A percentile compares a stretch with the other conserved stretches of the same genome.
phyloP scores from a whole-genome alignment of 2,888 invertebrate genomes.

The Chymomyza procnemis region DNA sequence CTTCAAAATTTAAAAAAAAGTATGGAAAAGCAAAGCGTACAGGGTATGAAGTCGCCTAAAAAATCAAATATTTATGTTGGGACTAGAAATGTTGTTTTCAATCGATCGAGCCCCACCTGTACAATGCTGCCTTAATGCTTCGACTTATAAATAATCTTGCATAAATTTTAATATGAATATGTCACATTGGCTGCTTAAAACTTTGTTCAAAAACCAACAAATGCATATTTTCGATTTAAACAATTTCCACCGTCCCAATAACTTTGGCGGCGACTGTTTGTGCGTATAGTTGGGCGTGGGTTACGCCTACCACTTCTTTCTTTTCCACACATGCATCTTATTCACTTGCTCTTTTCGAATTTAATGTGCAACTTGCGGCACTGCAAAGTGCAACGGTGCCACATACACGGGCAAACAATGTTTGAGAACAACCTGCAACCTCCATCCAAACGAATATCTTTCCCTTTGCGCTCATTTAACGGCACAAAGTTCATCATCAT shows the following conservation, averaged over 20 bases:
- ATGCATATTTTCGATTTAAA: too few relatives aligned
- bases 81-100: too few relatives aligned
- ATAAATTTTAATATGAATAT: too few relatives aligned
- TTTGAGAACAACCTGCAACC: neutral
- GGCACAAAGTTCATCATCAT: conserved; percentile 21
- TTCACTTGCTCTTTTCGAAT: conserved; percentile 45
- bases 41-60: too few relatives aligned
- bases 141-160: too few relatives aligned
- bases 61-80: too few relatives aligned
- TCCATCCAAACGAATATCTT: neutral
- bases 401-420: neutral
- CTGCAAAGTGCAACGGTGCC: neutral
- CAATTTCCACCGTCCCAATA: conserved; percentile 1
- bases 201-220: too few relatives aligned
- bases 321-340: conserved; percentile 23
- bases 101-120: too few relatives aligned
- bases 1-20: too few relatives aligned
- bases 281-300: conserved; percentile 27
- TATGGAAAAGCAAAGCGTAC: too few relatives aligned
- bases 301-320: conserved; percentile 3
- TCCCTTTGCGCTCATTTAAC: conserved; percentile 20
- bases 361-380: neutral
- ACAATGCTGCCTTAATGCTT: too few relatives aligned
- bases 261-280: conserved; percentile 24
- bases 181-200: too few relatives aligned